phyloP scores from a whole-genome alignment of 2,113 vertebrate genomes.

The Sula dactylatra region DNA sequence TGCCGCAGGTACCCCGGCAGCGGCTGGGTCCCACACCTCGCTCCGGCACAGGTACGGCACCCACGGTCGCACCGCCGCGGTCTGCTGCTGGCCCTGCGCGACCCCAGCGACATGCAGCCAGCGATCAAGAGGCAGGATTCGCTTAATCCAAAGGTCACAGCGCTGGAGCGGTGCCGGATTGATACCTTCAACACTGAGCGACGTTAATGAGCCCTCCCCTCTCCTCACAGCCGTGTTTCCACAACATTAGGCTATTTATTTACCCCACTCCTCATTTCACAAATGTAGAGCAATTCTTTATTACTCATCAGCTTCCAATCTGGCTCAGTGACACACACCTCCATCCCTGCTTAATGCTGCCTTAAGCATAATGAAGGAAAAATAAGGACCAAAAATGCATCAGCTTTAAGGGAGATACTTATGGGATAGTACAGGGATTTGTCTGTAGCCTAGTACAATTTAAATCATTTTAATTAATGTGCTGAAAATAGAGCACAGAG shows the following conservation, averaged over 20 bases:
- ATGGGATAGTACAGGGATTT: neutral
- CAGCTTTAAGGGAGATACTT: neutral
- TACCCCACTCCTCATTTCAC: neutral
- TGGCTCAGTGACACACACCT: neutral
- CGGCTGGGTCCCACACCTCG: neutral
- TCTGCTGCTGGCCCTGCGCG: accelerated
- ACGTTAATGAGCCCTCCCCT: neutral
- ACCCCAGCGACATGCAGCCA: accelerated
- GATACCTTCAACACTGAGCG: neutral
- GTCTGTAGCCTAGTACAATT: neutral
- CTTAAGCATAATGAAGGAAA: neutral
- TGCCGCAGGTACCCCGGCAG: neutral
- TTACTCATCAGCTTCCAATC: conserved; percentile 6
- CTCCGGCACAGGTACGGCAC: neutral
- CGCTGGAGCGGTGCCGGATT: neutral
- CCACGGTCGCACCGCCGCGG: accelerated
- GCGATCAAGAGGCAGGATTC: neutral
- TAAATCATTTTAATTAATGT: conserved; percentile 21
- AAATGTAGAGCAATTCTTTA: neutral
- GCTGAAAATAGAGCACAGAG: neutral
- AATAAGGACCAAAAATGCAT: conserved; percentile 4
- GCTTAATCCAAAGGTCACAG: neutral
- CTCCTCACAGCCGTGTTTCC: neutral
- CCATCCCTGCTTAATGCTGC: neutral
- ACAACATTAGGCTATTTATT: neutral